Percentiles rank a stretch among this genome's conserved stretches.
phyloP scores from a whole-genome alignment of 2,888 invertebrate species.

The Ligdia adustata region DNA sequence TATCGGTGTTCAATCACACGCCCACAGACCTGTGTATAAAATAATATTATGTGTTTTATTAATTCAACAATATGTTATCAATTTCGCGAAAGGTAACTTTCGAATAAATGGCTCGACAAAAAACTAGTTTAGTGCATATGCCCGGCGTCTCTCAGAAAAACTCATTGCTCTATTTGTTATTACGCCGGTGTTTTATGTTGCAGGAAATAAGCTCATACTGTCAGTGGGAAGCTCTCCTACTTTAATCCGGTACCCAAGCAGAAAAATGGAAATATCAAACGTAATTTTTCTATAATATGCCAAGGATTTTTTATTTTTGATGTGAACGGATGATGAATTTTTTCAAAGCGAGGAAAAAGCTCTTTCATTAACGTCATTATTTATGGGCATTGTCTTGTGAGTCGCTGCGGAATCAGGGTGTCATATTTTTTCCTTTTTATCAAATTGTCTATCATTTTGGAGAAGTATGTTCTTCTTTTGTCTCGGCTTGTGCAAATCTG shows the following conservation, averaged over 20 bases:
- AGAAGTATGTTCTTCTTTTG: slow-evolving; percentile 9
- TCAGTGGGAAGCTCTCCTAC: slow-evolving; percentile 52
- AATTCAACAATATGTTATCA: too few relatives aligned
- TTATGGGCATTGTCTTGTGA: slow-evolving; percentile 27
- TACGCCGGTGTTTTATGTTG: slow-evolving; percentile 59
- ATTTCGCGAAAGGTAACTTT: slow-evolving; percentile 32
- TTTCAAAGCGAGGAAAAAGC: slow-evolving; percentile 27
- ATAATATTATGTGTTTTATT: too few relatives aligned
- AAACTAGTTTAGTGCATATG: slow-evolving; percentile 65
- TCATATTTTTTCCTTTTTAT: slow-evolving; percentile 28
- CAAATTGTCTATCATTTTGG: slow-evolving; percentile 28
- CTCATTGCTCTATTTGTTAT: slow-evolving; percentile 69
- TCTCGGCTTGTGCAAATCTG: slow-evolving; percentile 9
- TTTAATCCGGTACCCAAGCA: slow-evolving; percentile 51
- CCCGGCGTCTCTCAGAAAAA: slow-evolving; percentile 48
- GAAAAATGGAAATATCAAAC: slow-evolving; percentile 44
- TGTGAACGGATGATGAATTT: slow-evolving; percentile 32
- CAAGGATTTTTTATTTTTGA: slow-evolving; percentile 32
- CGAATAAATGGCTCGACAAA: slow-evolving; percentile 59
- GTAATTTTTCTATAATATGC: slow-evolving; percentile 36
- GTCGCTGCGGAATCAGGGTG: slow-evolving; percentile 25
- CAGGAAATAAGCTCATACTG: slow-evolving; percentile 64
- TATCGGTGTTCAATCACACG: not conserved
- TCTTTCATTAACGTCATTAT: slow-evolving; percentile 29
- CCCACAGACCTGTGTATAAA: too few relatives aligned